Conservation (phyloP, 2,888 invertebrate genomes). For the Xanthorhoe spadicearia region DNA sequence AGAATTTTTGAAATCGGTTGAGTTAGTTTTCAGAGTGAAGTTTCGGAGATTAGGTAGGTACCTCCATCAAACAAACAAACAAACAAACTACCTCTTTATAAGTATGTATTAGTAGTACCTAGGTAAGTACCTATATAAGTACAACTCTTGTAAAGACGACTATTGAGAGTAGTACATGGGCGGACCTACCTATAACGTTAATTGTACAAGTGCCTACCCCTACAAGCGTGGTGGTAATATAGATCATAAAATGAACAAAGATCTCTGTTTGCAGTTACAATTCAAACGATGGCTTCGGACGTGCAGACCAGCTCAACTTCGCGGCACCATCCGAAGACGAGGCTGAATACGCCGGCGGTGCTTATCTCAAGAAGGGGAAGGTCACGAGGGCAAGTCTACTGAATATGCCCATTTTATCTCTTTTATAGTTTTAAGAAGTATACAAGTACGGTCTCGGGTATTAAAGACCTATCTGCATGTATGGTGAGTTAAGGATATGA, state of each 20-base stretch:
- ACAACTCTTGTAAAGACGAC: too few species aligned
- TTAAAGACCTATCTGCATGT: background rate
- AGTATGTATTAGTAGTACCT: too few species aligned
- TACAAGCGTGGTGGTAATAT: too few species aligned
- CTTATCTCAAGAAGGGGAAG: slow-evolving; percentile 88
- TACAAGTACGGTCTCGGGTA: background rate
- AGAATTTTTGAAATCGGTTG: too few species aligned
- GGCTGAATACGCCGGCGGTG: slow-evolving; percentile 87
- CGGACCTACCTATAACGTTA: too few species aligned
- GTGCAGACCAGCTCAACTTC: slow-evolving; percentile 86
- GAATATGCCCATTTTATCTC: slow-evolving; percentile 71
- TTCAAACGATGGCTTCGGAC: slow-evolving; percentile 80
- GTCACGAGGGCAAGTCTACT: slow-evolving; percentile 85
- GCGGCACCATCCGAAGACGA: slow-evolving; percentile 88
- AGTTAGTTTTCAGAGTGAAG: too few species aligned
- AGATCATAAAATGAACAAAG: background rate
- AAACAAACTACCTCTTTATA: too few species aligned
- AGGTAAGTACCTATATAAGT: too few species aligned
- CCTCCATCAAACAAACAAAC: too few species aligned
- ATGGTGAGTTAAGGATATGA: background rate
- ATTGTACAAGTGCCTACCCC: too few species aligned
- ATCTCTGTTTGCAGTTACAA: slow-evolving; percentile 70
- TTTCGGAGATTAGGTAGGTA: too few species aligned
- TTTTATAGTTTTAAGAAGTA: slow-evolving; percentile 6
- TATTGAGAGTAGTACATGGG: too few species aligned